A percentile compares a stretch with the other conserved stretches of the same genome.
Conservation (phyloP, 2,888 invertebrate genomes). For the Habrosyne pyritoides region DNA sequence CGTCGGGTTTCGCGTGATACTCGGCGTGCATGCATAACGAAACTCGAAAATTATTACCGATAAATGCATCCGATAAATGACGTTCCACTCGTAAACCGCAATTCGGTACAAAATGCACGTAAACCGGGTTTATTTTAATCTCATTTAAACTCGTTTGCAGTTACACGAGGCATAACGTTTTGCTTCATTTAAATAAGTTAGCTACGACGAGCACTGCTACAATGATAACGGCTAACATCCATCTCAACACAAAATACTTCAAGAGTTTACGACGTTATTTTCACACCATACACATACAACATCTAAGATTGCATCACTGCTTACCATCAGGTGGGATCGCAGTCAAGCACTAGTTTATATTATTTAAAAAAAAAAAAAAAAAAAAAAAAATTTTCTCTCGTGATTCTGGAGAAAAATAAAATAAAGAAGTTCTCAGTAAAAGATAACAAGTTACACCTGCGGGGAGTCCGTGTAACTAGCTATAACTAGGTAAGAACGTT, state of each 20-base stretch:
- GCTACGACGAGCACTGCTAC: slow-evolving; percentile 15
- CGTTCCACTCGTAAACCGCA: slow-evolving; percentile 17
- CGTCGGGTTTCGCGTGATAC: slow-evolving; percentile 23
- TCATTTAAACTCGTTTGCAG: slow-evolving; percentile 22
- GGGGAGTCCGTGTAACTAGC: slow-evolving; percentile 69
- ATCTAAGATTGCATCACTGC: too few relatives aligned
- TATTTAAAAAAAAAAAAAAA: too few relatives aligned
- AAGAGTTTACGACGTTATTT: slow-evolving; percentile 41
- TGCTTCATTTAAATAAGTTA: slow-evolving; percentile 28
- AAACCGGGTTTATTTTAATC: slow-evolving; percentile 25
- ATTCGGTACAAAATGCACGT: slow-evolving; percentile 22
- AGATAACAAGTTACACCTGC: slow-evolving; percentile 79
- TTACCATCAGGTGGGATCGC: too few relatives aligned
- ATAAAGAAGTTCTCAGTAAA: slow-evolving; percentile 66
- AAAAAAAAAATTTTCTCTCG: slow-evolving; percentile 50
- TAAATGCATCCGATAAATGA: slow-evolving; percentile 31
- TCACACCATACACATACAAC: slow-evolving; percentile 54
- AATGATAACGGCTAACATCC: slow-evolving; percentile 28
- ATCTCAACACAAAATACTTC: slow-evolving; percentile 38
- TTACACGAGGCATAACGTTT: slow-evolving; percentile 13
- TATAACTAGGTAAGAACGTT: slow-evolving; percentile 73
- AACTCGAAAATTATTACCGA: slow-evolving; percentile 27
- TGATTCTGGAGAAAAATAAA: slow-evolving; percentile 53
- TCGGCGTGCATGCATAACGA: slow-evolving; percentile 30
- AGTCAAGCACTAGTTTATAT: too few relatives aligned